These are phyloP conservation scores for Micrasema longulum DNA, from an alignment of 1,140 invertebrate genomes.

Conservation along the genomic window DNA sequence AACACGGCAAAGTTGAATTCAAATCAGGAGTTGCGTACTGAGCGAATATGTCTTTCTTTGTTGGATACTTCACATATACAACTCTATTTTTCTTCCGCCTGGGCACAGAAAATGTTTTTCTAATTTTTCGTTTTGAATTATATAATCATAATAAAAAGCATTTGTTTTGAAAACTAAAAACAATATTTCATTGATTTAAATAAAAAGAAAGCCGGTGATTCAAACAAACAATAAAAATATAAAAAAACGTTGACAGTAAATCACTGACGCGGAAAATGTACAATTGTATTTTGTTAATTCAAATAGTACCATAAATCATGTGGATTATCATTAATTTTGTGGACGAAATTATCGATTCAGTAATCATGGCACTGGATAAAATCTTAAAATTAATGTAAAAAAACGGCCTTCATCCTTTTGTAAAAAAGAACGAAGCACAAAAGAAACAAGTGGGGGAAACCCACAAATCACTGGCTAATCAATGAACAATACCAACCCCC, in stretches of 20 bases:
- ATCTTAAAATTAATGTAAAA: constrained; percentile 1
- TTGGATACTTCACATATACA: no score
- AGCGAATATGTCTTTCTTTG: no score
- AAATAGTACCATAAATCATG: neutral
- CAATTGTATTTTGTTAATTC: neutral
- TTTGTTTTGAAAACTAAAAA: no score
- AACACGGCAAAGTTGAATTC: no score
- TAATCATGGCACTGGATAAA: neutral
- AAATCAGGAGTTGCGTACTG: no score
- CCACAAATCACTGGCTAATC: constrained; percentile 50
- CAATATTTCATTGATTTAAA: no score
- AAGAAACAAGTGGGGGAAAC: constrained; percentile 9
- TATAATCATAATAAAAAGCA: no score
- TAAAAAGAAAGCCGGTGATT: no score
- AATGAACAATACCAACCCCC: constrained; percentile 12
- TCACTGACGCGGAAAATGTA: neutral
- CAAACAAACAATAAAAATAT: neutral
- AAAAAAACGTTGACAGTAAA: neutral
- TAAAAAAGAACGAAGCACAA: constrained; percentile 4
- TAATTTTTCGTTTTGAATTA: no score
- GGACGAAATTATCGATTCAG: neutral
- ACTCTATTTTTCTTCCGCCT: no score
- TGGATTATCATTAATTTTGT: neutral
- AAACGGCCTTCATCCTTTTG: constrained; percentile 5
- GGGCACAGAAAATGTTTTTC: no score